A percentile compares a stretch with the other conserved stretches of the same genome.
These are phyloP conservation scores for Pseudochirops cupreus DNA, from an alignment of 2,797 vertebrate species.

Conservation along the genomic window DNA sequence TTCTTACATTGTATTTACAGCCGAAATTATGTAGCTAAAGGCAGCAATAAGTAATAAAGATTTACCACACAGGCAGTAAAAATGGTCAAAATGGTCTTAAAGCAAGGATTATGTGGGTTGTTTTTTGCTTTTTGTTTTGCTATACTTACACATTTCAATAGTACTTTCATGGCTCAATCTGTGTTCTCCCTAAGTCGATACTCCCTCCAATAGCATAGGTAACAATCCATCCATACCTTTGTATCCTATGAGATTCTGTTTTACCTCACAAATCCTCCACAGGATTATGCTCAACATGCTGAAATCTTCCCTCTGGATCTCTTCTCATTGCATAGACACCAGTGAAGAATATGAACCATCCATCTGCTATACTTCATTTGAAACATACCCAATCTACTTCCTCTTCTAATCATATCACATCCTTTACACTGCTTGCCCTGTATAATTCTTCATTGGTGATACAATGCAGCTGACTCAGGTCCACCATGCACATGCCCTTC, in stretches of 20 bases:
- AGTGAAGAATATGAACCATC: not conserved
- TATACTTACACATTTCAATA: not conserved
- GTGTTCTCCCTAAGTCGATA: not conserved
- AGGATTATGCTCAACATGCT: not conserved
- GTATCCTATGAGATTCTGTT: not conserved
- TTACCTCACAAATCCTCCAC: not conserved
- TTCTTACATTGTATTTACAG: not conserved
- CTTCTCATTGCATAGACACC: not conserved
- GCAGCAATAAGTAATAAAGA: not conserved
- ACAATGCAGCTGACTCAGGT: not conserved
- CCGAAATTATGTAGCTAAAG: not conserved
- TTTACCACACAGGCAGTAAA: not conserved
- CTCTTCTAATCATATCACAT: not conserved
- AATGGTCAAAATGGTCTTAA: not conserved
- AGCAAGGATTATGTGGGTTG: not conserved
- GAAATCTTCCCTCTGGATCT: not conserved
- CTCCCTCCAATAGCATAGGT: not conserved
- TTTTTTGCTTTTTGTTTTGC: not conserved
- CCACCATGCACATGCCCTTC: not conserved
- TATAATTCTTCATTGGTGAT: not conserved
- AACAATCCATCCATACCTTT: not conserved
- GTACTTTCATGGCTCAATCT: not conserved
- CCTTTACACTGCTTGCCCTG: not conserved
- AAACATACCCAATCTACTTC: not conserved
- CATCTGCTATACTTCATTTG: not conserved